These are phyloP conservation scores for Orcinus orca DNA, from an alignment of 2,113 vertebrate genomes.

Conservation along the genomic window DNA sequence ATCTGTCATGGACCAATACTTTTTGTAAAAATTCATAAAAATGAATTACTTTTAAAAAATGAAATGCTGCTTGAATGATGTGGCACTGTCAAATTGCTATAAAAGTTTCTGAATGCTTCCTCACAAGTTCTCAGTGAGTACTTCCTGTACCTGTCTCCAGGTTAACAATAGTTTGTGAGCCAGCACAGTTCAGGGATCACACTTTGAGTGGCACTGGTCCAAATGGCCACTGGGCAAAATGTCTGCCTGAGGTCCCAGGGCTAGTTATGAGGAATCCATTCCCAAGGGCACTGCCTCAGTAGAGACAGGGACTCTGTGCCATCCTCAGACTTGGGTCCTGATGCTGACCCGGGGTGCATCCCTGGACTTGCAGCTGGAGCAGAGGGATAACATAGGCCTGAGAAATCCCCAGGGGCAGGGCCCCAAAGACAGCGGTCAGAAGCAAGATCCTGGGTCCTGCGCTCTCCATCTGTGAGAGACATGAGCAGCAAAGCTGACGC, in stretches of 20 bases:
- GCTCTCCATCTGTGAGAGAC: neutral
- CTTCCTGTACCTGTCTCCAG: neutral
- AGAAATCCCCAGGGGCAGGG: neutral
- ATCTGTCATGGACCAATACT: neutral
- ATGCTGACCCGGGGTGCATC: neutral
- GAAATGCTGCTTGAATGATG: neutral
- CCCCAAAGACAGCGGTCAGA: neutral
- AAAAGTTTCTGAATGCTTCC: neutral
- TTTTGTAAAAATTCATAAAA: constrained; percentile 28
- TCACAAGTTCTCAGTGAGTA: neutral
- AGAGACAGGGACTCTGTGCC: neutral
- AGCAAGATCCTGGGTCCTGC: neutral
- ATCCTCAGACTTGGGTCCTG: neutral
- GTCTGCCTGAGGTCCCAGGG: neutral
- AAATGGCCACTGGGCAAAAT: neutral
- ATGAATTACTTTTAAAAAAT: neutral
- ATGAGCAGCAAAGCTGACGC: neutral
- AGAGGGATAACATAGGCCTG: neutral
- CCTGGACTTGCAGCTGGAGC: neutral
- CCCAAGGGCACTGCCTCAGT: neutral
- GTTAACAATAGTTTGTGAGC: neutral
- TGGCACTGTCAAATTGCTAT: neutral
- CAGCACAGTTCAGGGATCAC: neutral
- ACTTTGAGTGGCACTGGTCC: neutral
- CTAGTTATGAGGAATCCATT: neutral